These are phyloP conservation scores for Samia ricini DNA, from an alignment of 1,140 invertebrate genomes.

Conservation along the genomic window DNA sequence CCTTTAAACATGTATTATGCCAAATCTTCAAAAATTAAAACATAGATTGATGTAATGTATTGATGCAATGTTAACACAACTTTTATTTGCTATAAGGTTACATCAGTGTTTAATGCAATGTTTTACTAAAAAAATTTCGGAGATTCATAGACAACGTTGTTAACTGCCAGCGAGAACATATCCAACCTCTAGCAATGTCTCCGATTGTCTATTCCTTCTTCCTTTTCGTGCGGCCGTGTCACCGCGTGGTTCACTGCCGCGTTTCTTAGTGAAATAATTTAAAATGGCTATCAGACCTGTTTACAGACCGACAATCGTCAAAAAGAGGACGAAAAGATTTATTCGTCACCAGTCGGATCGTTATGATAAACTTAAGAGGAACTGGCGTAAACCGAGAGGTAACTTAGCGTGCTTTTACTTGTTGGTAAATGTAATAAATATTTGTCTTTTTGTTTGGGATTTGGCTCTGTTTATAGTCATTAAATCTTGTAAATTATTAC, in stretches of 20 bases:
- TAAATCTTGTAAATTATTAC: not conserved
- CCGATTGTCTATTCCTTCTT: constrained; percentile 64
- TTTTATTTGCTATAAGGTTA: too few relatives aligned
- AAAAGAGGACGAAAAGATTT: constrained; percentile 98
- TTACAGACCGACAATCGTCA: constrained; percentile 92
- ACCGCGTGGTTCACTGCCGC: constrained; percentile 72
- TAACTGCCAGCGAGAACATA: constrained; percentile 37
- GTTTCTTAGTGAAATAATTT: constrained; percentile 56
- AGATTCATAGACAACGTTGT: constrained; percentile 20
- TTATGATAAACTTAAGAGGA: constrained; percentile 93
- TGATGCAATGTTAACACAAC: too few relatives aligned
- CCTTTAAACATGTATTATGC: too few relatives aligned
- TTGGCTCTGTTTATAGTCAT: not conserved
- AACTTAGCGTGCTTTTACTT: constrained; percentile 17
- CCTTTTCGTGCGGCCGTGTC: constrained; percentile 73
- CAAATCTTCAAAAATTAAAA: too few relatives aligned
- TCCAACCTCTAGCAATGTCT: constrained; percentile 55
- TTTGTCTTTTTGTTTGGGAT: not conserved
- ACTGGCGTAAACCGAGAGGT: constrained; percentile 82
- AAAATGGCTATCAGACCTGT: constrained; percentile 93
- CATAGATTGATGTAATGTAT: too few relatives aligned
- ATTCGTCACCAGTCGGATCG: constrained; percentile 97
- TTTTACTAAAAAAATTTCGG: too few relatives aligned
- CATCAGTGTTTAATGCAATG: too few relatives aligned
- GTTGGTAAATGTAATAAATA: not conserved